phyloP scores from a whole-genome alignment of 2,888 invertebrate species.

The Heteropelma amictum region DNA sequence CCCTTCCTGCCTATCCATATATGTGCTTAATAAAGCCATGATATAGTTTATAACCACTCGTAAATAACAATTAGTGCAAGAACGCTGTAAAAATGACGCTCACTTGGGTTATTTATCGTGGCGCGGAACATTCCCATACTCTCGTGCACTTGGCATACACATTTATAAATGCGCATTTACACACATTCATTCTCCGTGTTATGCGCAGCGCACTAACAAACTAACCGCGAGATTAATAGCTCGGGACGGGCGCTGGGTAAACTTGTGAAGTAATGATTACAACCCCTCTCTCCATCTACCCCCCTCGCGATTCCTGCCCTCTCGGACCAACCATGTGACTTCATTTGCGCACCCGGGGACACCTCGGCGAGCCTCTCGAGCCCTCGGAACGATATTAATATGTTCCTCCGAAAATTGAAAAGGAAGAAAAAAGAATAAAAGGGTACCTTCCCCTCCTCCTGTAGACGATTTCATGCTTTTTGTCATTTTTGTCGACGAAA shows the following conservation, averaged over 20 bases:
- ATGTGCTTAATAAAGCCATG: conserved; percentile 68
- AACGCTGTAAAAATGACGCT: conserved; percentile 65
- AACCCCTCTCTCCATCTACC: conserved; percentile 18
- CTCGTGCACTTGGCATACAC: background rate
- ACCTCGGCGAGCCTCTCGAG: conserved; percentile 16
- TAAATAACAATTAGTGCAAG: conserved; percentile 73
- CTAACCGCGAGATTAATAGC: conserved; percentile 72
- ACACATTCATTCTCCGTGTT: background rate
- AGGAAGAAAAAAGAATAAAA: background rate
- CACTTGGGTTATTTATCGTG: conserved; percentile 64
- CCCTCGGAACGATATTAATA: too few species aligned
- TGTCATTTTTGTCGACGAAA: background rate
- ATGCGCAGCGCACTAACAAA: conserved; percentile 64
- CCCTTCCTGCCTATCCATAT: background rate
- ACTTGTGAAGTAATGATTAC: conserved; percentile 67
- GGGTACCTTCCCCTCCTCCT: background rate
- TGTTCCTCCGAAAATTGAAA: background rate
- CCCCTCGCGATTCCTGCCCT: conserved; percentile 12
- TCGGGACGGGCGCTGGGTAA: conserved; percentile 63
- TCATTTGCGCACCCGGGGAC: conserved; percentile 61
- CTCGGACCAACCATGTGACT: conserved; percentile 57
- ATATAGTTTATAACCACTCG: conserved; percentile 70
- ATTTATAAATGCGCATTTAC: background rate
- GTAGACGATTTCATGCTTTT: background rate
- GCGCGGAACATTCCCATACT: conserved; percentile 10